Percentiles rank a stretch among this genome's conserved stretches.
Evolutionary conservation across 2,888 invertebrate genomes (phyloP).

Genomic region (Pseudoips prasinana): DNA sequence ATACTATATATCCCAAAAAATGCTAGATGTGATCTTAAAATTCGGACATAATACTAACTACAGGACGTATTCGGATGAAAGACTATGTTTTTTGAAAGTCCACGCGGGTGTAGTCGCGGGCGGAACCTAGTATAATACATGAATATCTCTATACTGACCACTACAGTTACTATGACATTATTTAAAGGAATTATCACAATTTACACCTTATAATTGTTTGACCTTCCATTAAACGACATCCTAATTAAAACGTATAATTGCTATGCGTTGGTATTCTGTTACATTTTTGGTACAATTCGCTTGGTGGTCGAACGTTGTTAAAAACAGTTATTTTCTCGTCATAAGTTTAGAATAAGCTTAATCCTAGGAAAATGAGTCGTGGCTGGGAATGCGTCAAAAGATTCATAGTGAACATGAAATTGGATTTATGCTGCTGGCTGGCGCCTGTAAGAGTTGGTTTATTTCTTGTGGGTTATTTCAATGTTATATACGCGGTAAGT

Average conservation of each 20-base stretch:
- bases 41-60: no score
- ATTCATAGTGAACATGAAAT: constrained; percentile 45
- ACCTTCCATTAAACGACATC: constrained; percentile 58
- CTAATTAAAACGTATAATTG: constrained; percentile 52
- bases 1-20: no score
- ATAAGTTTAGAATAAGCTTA: no score
- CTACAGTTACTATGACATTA: constrained; percentile 13
- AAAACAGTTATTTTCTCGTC: not conserved
- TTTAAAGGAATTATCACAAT: constrained; percentile 38
- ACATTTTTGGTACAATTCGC: constrained; percentile 26
- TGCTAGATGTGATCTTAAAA: no score
- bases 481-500: constrained; percentile 54
- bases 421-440: constrained; percentile 55
- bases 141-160: constrained; percentile 13
- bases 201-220: constrained; percentile 41
- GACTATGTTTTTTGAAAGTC: no score
- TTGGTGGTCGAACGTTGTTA: constrained; percentile 19
- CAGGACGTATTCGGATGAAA: no score
- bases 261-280: constrained; percentile 19
- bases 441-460: constrained; percentile 55
- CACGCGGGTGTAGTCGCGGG: no score
- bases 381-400: constrained; percentile 44
- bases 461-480: constrained; percentile 51
- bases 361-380: constrained; percentile 45
- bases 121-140: no score